phyloP scores from a whole-genome alignment of 2,888 invertebrate species.

The Torymus texanus region DNA sequence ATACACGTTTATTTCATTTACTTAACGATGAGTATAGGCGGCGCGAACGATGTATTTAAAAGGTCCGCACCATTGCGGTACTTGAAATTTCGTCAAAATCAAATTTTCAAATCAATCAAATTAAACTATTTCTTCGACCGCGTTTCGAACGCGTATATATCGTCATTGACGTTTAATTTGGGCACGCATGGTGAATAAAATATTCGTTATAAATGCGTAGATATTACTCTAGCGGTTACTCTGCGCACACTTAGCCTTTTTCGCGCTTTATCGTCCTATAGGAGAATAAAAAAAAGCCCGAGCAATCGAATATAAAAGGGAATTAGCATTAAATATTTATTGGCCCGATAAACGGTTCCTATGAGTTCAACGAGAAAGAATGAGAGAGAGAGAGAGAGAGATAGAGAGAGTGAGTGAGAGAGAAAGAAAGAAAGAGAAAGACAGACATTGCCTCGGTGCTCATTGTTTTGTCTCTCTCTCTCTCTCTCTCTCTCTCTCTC shows the following conservation, averaged over 20 bases:
- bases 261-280: too few species aligned
- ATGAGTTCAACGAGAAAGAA: conserved; percentile 55
- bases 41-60: too few species aligned
- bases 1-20: conserved; percentile 51
- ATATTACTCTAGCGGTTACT: too few species aligned
- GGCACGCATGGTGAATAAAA: too few species aligned
- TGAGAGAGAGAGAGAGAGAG: conserved; percentile 1
- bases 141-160: too few species aligned
- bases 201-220: too few species aligned
- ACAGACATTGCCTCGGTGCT: background rate
- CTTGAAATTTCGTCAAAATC: background rate
- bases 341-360: conserved; percentile 23
- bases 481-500: too few species aligned
- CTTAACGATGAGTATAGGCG: background rate
- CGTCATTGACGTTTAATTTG: too few species aligned
- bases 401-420: conserved; percentile 38
- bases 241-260: too few species aligned
- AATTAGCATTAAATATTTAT: conserved; percentile 33
- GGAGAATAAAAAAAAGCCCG: background rate
- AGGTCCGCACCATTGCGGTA: background rate
- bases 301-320: conserved; percentile 30
- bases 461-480: conserved; percentile 45
- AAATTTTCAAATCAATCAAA: background rate
- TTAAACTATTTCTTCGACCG: too few species aligned
- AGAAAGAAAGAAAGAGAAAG: too few species aligned